Base-by-base conservation (phyloP, 2,113 vertebrate species). In the Phoxinus phoxinus region DNA sequence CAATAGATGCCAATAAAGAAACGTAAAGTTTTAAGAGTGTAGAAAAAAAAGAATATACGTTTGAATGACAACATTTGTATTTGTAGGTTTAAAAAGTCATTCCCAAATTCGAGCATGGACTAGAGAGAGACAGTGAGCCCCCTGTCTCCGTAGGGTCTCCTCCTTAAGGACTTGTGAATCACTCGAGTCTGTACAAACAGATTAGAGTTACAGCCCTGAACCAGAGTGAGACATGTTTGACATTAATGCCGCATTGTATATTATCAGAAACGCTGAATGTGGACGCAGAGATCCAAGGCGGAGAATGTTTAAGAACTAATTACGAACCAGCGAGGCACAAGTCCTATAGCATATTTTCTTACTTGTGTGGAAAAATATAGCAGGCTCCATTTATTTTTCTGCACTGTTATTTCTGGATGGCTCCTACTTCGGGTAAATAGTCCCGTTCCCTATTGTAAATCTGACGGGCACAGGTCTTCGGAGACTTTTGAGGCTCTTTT, bases 341-440 rank as follows among this genome's bases (percentile, higher is more conserved):
- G 92, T 90, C 91, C 92, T 89, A 90, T 90, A 93, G 89, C 93
- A 93, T 93, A 93, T 94, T 93, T 93, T 93, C 93, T 94, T 94
- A 93, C 93, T 92, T 92, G 91, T 91, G 92, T 94, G 93, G 94
- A 95, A 95, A 95, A 94, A 94, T 93, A 92, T 92, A 92, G 93
- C 93, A 91, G 92, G 92, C 93, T 94, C 91, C 94, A 94, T 95
- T 94, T 95, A 94, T 95, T 95, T 94, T 93, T 92, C 93, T 90
- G 93, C 90, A 92, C 93, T 95, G 93, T 95, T 95, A 93, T 94
- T 95, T 93, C 94, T 95, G 95, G 95, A 94, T 93, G 83, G 89
- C 84, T 90, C 61, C 88, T 83, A 84, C 90, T 91, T 94, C 90
- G 84, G 87, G 94, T 95, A 95, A 95, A 95, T 94, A 95, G 91